Evolutionary conservation across 2,113 vertebrate genomes (phyloP), one percentile per base, ranked within the genome.

Genomic region (Lepisosteus oculatus): DNA sequence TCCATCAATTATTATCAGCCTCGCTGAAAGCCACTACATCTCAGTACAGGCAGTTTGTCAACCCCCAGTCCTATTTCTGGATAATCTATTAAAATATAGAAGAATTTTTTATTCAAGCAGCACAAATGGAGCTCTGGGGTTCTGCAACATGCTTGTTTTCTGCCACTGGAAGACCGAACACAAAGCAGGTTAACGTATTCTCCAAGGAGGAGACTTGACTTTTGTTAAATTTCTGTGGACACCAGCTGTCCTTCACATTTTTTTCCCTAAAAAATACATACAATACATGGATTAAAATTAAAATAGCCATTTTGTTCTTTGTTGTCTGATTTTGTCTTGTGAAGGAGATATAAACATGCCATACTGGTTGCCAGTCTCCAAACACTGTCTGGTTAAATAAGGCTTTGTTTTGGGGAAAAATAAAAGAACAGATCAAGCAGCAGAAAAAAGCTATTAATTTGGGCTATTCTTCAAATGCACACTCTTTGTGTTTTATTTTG

Each of bases 1-100:
- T 98, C 93, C 93, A 97, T 98, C 96, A 98, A 96, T 97, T 98
- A 96, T 95, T 92, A 94, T 93, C 93, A 94, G 92, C 91, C 91
- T 89, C 85, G 82, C 85, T 81, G 87, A 91, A 90, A 94, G 87
- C 57, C 77, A 92, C 88, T 80, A 79, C 84, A 82, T 86, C 88
- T 89, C 89, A 79, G 78, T 87, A 90, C 90, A 87, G 81, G 86
- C 84, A 88, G 85, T 89, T 90, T 90, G 88, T 88, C 90, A 88
- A 86, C 81, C 85, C 92, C 56, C 76, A 74, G 77, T 80, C 79
- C 73, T 69, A 69, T 72, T 75, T 76, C 74, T 71, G 80, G 72
- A 82, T 81, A 81, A 86, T 82, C 81, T 82, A 86, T 89, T 83
- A 87, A 80, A 81, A 72, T 57, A 11, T 54, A 45, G n/a, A 12